These are phyloP conservation scores for Anseranas semipalmata DNA, from an alignment of 2,113 vertebrate genomes.

Conservation along the genomic window DNA sequence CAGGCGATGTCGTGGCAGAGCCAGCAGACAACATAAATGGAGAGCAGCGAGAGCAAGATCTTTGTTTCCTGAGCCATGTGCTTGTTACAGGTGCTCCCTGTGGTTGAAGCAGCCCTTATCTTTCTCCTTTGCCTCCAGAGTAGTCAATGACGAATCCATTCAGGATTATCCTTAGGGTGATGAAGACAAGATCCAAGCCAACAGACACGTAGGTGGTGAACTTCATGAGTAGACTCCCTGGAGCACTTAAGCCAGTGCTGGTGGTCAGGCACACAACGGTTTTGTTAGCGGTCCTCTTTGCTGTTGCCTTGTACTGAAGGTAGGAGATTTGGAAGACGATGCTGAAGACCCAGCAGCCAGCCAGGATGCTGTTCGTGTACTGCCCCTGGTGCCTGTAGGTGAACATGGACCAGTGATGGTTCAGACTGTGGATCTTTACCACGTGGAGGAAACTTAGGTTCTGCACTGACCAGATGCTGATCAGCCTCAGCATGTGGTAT, in stretches of 20 bases:
- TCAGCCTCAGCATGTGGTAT: neutral
- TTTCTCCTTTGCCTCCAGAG: conserved; percentile 19
- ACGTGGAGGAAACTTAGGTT: conserved; percentile 35
- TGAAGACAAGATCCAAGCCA: conserved; percentile 5
- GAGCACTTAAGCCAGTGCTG: neutral
- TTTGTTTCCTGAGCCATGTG: neutral
- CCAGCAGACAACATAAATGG: neutral
- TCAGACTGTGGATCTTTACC: conserved; percentile 23
- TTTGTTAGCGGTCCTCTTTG: neutral
- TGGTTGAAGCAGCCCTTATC: neutral
- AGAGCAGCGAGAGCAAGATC: neutral
- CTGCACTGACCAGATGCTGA: conserved; percentile 32
- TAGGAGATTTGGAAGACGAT: conserved; percentile 4
- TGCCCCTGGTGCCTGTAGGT: neutral
- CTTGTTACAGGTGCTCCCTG: neutral
- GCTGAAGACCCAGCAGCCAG: neutral
- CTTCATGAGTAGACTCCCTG: neutral
- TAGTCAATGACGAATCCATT: conserved; percentile 2
- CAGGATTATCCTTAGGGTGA: neutral
- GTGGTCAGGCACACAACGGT: neutral
- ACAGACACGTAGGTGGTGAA: neutral
- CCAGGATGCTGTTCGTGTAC: neutral
- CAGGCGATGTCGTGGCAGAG: conserved; percentile 8
- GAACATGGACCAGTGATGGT: neutral
- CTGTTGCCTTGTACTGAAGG: neutral